Evolutionary conservation across 2,113 vertebrate genomes (phyloP), one percentile per base, ranked within the genome.

Genomic region (Oceanodroma tethys): DNA sequence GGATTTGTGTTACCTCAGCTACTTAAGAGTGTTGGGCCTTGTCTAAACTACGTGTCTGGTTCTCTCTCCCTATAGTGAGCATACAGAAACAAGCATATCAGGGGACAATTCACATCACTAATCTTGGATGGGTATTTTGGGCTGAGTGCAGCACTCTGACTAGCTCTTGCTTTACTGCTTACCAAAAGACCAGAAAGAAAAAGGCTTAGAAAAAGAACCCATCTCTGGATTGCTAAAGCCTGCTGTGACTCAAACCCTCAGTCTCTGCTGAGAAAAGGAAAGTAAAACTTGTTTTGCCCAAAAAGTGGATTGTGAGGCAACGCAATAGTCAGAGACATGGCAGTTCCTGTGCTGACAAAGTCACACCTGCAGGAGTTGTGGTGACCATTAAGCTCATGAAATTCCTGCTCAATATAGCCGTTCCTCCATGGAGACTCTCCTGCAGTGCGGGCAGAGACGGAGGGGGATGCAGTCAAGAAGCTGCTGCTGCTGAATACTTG

Each of bases 351-450:
- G n/a, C 34, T 63, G 34, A 63, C 21, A 63, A 25, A 34, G 30
- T 38, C 60, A 47, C 43, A 59, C 8, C 8, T 10, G 32, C 26
- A 30, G 22, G n/a, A 85, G 16, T 21, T 1, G 0, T 30, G n/a
- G 18, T 20, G n/a, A 43, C 53, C 40, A 36, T 45, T 53, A 59
- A 45, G 5, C 7, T 86, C 19, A 27, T 6, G 30, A 53, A 17
- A 47, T n/a, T 53, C 43, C 34, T 48, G n/a, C 34, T 71, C 13
- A 45, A 8, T 73, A 40, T 4, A 17, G 14, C 5, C 0, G 0
- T 71, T 66, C 34, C 22, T 83, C n/a, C 34, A 47, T 0, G 0
- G 34, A 60, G 16, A 10, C 29, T n/a, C 19, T 59, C 34, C 47
- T 74, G 67, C 34, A 73, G 34, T 12, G 27, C 73, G 45, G 20